Evolutionary conservation across 2,797 vertebrate species (phyloP).

Genomic region (Aratinga solstitialis): DNA sequence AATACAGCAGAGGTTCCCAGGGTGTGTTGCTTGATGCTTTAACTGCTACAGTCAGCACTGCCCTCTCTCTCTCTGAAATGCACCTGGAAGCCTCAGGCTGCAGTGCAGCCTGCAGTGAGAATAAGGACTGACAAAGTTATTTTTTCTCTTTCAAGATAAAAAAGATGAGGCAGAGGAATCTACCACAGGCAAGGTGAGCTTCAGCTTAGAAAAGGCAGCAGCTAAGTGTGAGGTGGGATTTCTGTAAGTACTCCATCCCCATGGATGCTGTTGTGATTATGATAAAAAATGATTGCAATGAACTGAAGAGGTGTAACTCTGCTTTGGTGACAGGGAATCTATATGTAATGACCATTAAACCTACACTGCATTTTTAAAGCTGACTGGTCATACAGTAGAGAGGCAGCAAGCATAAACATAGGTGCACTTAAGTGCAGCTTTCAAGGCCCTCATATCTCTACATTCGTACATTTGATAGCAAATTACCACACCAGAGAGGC

Average conservation of each 20-base stretch:
- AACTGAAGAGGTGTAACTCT: not conserved
- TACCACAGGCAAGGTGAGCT: not conserved
- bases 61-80: not conserved
- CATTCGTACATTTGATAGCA: rapidly evolving
- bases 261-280: not conserved
- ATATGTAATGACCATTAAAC: not conserved
- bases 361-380: not conserved
- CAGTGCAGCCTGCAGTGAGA: not conserved
- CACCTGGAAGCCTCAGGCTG: not conserved
- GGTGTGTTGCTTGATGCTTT: not conserved
- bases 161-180: not conserved
- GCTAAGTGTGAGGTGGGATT: not conserved
- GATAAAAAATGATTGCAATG: not conserved
- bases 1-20: not conserved
- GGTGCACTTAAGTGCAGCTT: not conserved
- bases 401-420: not conserved
- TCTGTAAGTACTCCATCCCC: not conserved
- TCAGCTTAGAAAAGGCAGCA: not conserved
- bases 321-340: not conserved
- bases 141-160: not conserved
- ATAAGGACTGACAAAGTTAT: not conserved
- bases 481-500: not conserved
- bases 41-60: not conserved
- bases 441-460: not conserved
- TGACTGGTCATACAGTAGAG: not conserved